A percentile compares a stretch with the other conserved stretches of the same genome.
Evolutionary conservation across 2,888 invertebrate genomes (phyloP).

Genomic region (Argyra leucocephala): DNA sequence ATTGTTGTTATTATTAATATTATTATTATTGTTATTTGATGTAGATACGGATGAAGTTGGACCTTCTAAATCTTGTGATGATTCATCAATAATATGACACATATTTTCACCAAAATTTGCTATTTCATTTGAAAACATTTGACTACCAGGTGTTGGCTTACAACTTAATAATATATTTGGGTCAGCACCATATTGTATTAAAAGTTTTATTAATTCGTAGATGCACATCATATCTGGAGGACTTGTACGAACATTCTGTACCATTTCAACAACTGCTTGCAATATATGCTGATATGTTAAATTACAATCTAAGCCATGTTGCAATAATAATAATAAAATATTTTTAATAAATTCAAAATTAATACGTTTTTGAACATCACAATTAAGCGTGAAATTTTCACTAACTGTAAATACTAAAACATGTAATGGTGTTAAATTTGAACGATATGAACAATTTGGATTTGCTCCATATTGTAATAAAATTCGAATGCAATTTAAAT

Average conservation of each 20-base stretch:
- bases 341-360: constrained; percentile 64
- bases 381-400: constrained; percentile 59
- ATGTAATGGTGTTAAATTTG: constrained; percentile 59
- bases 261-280: constrained; percentile 60
- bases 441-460: constrained; percentile 60
- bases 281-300: constrained; percentile 60
- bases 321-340: constrained; percentile 53
- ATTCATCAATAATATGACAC: constrained; percentile 22
- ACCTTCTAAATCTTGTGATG: constrained; percentile 23
- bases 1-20: too few species aligned
- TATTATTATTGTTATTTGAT: constrained; percentile 9
- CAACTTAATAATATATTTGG: constrained; percentile 54
- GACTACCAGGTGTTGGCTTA: constrained; percentile 39
- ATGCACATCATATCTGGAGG: constrained; percentile 58
- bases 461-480: constrained; percentile 62
- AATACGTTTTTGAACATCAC: constrained; percentile 56
- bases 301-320: constrained; percentile 59
- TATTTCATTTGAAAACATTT: constrained; percentile 42
- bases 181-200: constrained; percentile 66
- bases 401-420: constrained; percentile 62
- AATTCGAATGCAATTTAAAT: constrained; percentile 59
- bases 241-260: constrained; percentile 56
- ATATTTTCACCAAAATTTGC: constrained; percentile 39
- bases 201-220: constrained; percentile 57
- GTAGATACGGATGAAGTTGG: constrained; percentile 15